Evolutionary conservation across 1,140 invertebrate species (phyloP).

Genomic region (Macrobrachium rosenbergii): DNA sequence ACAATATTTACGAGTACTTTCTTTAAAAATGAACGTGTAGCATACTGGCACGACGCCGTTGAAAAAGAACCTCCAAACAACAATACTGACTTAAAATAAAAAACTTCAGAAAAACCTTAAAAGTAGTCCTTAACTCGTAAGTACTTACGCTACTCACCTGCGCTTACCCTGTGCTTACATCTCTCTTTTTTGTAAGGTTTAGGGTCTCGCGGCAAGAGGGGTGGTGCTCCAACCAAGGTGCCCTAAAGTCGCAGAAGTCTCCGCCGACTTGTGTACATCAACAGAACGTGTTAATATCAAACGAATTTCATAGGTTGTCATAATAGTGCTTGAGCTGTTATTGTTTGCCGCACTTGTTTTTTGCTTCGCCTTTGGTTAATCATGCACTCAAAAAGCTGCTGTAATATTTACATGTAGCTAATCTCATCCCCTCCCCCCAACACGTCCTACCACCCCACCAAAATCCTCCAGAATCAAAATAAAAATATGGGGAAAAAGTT

Average conservation of each 20-base stretch:
- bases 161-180: conserved; percentile 51
- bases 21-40: no score
- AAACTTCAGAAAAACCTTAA: conserved; percentile 13
- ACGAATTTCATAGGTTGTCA: conserved; percentile 57
- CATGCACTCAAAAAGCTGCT: conserved; percentile 49
- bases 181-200: conserved; percentile 62
- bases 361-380: conserved; percentile 52
- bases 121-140: conserved; percentile 47
- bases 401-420: conserved; percentile 33
- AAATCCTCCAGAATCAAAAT: no score
- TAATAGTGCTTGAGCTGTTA: conserved; percentile 60
- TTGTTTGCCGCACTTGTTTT: conserved; percentile 56
- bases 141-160: conserved; percentile 66
- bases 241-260: conserved; percentile 61
- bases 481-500: no score
- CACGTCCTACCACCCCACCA: no score
- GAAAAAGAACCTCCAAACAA: no score
- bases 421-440: no score
- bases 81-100: no score
- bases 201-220: conserved; percentile 56
- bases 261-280: conserved; percentile 66
- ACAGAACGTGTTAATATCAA: conserved; percentile 66
- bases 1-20: no score
- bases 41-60: no score
- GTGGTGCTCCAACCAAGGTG: conserved; percentile 58